Base-by-base conservation (phyloP, 2,113 vertebrate species). In the Datnioides undecimradiatus region DNA sequence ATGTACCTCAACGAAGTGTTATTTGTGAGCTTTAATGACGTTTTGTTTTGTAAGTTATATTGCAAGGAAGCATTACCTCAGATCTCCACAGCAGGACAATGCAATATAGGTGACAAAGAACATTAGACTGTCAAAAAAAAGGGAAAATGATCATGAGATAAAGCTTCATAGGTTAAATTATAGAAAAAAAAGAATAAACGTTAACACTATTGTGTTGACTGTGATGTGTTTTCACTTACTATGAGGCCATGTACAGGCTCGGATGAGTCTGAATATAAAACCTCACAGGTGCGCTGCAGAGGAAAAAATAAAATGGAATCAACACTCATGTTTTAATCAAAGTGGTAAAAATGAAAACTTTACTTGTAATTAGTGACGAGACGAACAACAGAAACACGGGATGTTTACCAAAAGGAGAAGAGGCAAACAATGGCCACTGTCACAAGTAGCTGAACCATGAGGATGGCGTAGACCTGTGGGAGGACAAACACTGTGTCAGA, bases 361-460 rank as follows among this genome's bases (percentile, higher is more conserved):
- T 8, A 4, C 0, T n/a, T n/a, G n/a, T 31, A 38, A 31, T 9
- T 23, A 11, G 5, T 23, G 34, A 4, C 1, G 1, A 36, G 27
- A 6, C 10, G 6, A 36, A 3, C 13, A 8, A 13, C 19, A 23
- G 21, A 25, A n/a, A n/a, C n/a, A n/a, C n/a, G n/a, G n/a, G n/a
- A n/a, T n/a, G 17, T 4, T 94, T 91, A 99, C 97, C 95, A 97
- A 94, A 99, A 99, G n/a, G 97, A 97, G 90, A 99, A 99, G 84
- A 99, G 93, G 55, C 95, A 93, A 73, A 99, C 96, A 0, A 99
- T 92, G 1, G 86, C 87, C 0, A 97, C 67, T 0, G 97, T 97
- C 52, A 97, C 90, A 33, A 96, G 81, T 63, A 98, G 94, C 95
- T 98, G 97, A 19, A 96, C 75, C 94, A 96, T 90, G 71, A 99